phyloP scores from a whole-genome alignment of 2,113 vertebrate genomes.

The Cryptomyrus ogoouensis region DNA sequence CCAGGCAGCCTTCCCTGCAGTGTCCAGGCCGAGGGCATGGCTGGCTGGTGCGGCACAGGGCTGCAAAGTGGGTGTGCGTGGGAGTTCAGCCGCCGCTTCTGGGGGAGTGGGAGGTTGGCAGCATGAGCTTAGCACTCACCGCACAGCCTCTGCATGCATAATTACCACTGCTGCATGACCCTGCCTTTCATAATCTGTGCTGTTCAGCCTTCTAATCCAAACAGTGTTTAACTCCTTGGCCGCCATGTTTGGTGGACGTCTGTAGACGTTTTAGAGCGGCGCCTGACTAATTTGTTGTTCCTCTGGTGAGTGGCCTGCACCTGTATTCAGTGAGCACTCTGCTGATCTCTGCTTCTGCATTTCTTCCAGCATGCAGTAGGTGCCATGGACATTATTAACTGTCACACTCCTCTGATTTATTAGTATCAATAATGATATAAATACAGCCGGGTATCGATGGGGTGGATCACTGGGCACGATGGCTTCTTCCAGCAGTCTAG shows the following conservation, averaged over 20 bases:
- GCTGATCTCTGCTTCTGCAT: background rate
- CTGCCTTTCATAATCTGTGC: conserved; percentile 7
- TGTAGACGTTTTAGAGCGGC: background rate
- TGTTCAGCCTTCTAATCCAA: background rate
- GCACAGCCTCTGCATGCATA: conserved; percentile 4
- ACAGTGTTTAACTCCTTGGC: background rate
- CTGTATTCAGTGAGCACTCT: background rate
- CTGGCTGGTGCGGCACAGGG: background rate
- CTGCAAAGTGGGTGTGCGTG: background rate
- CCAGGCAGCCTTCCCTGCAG: background rate
- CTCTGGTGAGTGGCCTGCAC: background rate
- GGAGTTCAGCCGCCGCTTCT: background rate
- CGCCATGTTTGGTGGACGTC: background rate
- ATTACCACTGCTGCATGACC: conserved; percentile 7
- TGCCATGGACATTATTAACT: background rate
- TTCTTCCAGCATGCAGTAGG: background rate
- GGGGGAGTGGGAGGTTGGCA: background rate
- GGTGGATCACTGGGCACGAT: background rate
- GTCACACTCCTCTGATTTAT: background rate
- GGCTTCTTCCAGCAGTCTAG: background rate
- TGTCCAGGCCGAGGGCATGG: background rate
- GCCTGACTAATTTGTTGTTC: background rate
- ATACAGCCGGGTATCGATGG: background rate
- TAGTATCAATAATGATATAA: background rate
- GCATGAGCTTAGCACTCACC: background rate